phyloP scores from a whole-genome alignment of 2,888 invertebrate species.

The Pyrgus malvae region DNA sequence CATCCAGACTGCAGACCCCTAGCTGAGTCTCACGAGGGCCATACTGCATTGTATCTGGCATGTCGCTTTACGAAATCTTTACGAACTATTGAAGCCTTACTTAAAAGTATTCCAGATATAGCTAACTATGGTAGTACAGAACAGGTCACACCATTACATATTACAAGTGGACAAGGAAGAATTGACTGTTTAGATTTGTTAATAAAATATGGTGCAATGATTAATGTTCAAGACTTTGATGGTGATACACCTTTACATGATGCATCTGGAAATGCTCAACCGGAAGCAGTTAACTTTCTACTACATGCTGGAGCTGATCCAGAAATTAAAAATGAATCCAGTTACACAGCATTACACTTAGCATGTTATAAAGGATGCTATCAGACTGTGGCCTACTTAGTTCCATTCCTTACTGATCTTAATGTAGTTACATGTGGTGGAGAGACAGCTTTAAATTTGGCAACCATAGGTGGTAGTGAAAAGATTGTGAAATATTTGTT shows the following conservation, averaged over 20 bases:
- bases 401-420: slow-evolving; percentile 61
- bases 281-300: slow-evolving; percentile 54
- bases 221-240: slow-evolving; percentile 73
- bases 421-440: slow-evolving; percentile 57
- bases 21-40: slow-evolving; percentile 73
- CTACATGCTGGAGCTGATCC: slow-evolving; percentile 69
- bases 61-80: slow-evolving; percentile 59
- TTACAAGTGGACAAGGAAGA: slow-evolving; percentile 64
- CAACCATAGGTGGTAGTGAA: slow-evolving; percentile 54
- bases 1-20: slow-evolving; percentile 56
- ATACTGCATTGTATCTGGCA: slow-evolving; percentile 72
- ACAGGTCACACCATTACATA: slow-evolving; percentile 70
- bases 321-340: slow-evolving; percentile 59
- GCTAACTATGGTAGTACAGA: slow-evolving; percentile 72
- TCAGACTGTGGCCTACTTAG: slow-evolving; percentile 53
- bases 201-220: slow-evolving; percentile 62
- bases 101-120: slow-evolving; percentile 61
- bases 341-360: slow-evolving; percentile 68
- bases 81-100: slow-evolving; percentile 55
- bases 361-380: slow-evolving; percentile 66
- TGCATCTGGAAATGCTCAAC: slow-evolving; percentile 55
- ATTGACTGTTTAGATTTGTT: slow-evolving; percentile 61
- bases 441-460: slow-evolving; percentile 62
- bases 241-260: slow-evolving; percentile 76
- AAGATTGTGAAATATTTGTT: slow-evolving; percentile 62